phyloP scores from a whole-genome alignment of 2,888 invertebrate genomes.

The Ormyrus nitidulus region DNA sequence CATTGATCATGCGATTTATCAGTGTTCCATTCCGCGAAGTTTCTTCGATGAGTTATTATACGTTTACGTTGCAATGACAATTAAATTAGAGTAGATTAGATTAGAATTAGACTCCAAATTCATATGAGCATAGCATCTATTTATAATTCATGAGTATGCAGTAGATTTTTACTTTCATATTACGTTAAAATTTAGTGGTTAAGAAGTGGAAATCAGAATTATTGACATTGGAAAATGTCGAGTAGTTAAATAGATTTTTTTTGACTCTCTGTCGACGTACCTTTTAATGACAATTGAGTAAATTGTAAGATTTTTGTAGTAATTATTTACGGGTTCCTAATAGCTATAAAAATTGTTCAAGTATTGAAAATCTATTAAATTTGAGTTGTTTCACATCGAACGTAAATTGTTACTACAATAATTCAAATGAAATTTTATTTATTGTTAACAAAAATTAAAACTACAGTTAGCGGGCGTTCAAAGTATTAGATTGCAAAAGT shows the following conservation, averaged over 20 bases:
- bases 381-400: neutral
- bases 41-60: neutral
- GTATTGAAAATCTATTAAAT: conserved; percentile 14
- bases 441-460: neutral
- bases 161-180: too few relatives aligned
- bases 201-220: too few relatives aligned
- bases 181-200: too few relatives aligned
- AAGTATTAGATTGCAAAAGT: neutral
- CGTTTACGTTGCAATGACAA: neutral
- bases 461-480: too few relatives aligned
- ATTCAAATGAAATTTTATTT: neutral
- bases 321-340: conserved; percentile 47
- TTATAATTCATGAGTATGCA: too few relatives aligned
- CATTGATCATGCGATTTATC: conserved; percentile 7
- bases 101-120: neutral
- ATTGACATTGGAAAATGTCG: too few relatives aligned
- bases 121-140: neutral
- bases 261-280: conserved; percentile 9
- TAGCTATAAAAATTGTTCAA: conserved; percentile 6
- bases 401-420: neutral
- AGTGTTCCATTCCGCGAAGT: conserved; percentile 3
- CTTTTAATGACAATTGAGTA: neutral
- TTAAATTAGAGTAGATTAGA: neutral
- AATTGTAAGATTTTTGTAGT: conserved; percentile 14
- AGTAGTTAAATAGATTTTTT: neutral